Conservation (phyloP, 2,113 vertebrate genomes). For the Upupa epops region DNA sequence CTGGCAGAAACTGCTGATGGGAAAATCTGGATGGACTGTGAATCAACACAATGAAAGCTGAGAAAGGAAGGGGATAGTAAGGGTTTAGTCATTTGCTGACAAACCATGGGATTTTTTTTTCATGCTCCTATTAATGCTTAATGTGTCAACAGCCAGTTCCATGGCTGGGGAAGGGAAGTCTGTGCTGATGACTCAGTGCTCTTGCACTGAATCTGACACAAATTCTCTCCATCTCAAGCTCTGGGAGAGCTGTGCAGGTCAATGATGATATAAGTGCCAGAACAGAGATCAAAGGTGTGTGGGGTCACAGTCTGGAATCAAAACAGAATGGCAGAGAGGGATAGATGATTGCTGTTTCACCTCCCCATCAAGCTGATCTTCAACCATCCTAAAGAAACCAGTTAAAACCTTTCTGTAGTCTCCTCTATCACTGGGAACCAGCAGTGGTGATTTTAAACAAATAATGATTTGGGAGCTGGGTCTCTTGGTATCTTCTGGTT, state of each 20-base stretch:
- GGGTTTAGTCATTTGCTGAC: slow-evolving; percentile 41
- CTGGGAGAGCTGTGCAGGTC: not conserved
- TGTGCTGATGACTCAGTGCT: not conserved
- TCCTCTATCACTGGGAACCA: rapidly evolving
- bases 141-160: not conserved
- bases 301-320: not conserved
- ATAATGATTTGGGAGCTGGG: not conserved
- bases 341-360: not conserved
- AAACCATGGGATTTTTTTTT: not conserved
- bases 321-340: not conserved
- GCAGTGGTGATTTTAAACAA: not conserved
- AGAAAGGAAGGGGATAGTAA: slow-evolving; percentile 38
- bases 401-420: not conserved
- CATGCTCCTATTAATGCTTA: not conserved
- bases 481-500: not conserved
- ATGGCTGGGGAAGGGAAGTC: not conserved
- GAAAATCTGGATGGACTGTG: slow-evolving; percentile 15
- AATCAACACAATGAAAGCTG: slow-evolving; percentile 35
- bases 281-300: not conserved
- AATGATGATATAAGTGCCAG: not conserved
- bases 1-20: slow-evolving; percentile 35
- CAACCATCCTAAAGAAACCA: not conserved
- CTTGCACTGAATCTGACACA: not conserved
- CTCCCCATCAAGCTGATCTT: not conserved
- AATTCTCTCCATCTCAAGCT: not conserved